Base-by-base conservation (phyloP, 1,140 invertebrate species). In the Zaprionus inermis region DNA sequence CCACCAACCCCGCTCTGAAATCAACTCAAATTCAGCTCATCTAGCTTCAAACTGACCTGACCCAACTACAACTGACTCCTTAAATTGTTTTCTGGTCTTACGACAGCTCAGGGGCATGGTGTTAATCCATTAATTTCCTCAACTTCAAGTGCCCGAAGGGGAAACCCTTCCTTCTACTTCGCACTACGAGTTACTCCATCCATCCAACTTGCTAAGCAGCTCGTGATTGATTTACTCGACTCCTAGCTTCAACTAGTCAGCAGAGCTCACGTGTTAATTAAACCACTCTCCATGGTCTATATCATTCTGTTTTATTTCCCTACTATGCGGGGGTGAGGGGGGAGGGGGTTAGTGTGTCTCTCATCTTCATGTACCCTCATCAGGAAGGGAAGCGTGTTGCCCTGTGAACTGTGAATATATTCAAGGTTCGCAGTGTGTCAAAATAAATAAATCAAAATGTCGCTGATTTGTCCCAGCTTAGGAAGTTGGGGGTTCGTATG, bases 401-500 rank as follows among this genome's bases (percentile, higher is more conserved):
- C 12, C 22, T 58, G 14, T 44, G 20, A 56, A 57, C 22, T 46
- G 51, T 72, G 68, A 64, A 61, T 73, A 67, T 63, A 72, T 76
- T 76, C 61, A 51, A 57, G 73, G 44, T 71, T 65, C 55, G 70
- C 70, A 60, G 36, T 49, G 79, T 86, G 81, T 88, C 69, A 81
- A 72, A 73, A 71, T 72, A 82, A 88, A 88, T 88, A 83, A 83
- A 86, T 88, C 79, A 88, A 88, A 86, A 78, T 88, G 83, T 79
- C 79, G 79, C 67, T 76, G 63, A 88, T 77, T 78, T 68, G 69
- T 61, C 44, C 44, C 44, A 49, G 44, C 44, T 49, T 22, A 22
- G 44, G 9, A 59, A n/a, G n/a, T n/a, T n/a, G n/a, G n/a, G 58
- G 57, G 54, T 51, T 55, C 11, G 44, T 22, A 22, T 49, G 38